Percentiles rank a stretch among this genome's conserved stretches.
Evolutionary conservation across 2,797 vertebrate species (phyloP).

Genomic region (Arrhamphus sclerolepis): DNA sequence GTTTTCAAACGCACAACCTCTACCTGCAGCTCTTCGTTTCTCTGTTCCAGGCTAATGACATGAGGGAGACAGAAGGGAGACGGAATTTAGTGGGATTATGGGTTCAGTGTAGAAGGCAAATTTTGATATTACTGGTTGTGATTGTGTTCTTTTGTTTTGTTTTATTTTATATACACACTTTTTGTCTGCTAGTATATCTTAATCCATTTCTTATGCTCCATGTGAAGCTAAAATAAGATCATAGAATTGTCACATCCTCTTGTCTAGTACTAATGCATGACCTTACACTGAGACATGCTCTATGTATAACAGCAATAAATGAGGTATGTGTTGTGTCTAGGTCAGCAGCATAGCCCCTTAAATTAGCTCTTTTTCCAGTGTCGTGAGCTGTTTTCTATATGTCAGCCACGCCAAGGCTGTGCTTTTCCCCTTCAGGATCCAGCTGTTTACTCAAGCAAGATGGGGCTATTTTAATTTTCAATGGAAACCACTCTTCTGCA

Average conservation of each 20-base stretch:
- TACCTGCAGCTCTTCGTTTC: conserved; percentile 71
- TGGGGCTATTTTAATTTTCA: too few species aligned
- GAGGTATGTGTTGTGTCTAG: conserved; percentile 71
- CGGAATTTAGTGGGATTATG: not conserved
- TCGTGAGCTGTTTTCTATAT: conserved; percentile 55
- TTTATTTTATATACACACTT: too few species aligned
- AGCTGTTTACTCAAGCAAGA: not conserved
- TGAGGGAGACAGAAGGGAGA: not conserved
- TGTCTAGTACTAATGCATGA: not conserved
- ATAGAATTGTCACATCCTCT: conserved; percentile 11
- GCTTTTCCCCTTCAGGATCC: conserved; percentile 1
- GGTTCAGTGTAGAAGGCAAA: not conserved
- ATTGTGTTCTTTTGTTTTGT: too few species aligned
- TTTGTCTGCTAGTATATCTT: not conserved
- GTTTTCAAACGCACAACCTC: conserved; percentile 73
- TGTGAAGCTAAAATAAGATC: conserved; percentile 2
- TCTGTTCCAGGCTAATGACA: conserved; percentile 78
- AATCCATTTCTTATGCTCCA: not conserved
- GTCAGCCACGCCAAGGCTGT: conserved; percentile 43
- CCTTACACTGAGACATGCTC: conserved; percentile 52
- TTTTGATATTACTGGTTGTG: too few species aligned
- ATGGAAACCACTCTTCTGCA: too few species aligned
- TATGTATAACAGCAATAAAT: conserved; percentile 74
- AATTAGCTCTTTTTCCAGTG: conserved; percentile 72
- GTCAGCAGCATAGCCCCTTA: conserved; percentile 70